Evolutionary conservation across 92 coral and sea anemone genomes (phyloP), one percentile per base, ranked within the genome.

Genomic region (Meandrina meandrites): DNA sequence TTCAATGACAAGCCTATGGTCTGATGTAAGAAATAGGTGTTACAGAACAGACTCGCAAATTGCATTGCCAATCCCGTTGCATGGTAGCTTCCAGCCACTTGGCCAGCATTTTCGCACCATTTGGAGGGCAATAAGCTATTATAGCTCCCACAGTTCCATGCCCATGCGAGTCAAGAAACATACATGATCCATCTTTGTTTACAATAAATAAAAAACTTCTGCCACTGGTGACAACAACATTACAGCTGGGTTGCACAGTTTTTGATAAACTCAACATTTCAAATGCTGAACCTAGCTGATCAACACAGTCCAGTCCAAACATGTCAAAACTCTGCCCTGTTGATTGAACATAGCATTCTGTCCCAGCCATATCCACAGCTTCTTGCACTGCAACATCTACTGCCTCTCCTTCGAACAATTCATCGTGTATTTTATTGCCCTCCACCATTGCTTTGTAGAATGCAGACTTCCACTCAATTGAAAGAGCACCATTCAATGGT

Each of bases 321-420:
- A 81, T 8, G 40, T 81, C 75, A 64, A 35, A 40, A 14, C 40
- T 22, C 24, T 64, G 75, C 37, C 75, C 73, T 36, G 81, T 22
- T 17, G 53, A 34, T 45, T 75, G 16, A 4, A 91, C 91, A 35
- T 60, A 13, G 84, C 91, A 87, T 62, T 82, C 81, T 40, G 81
- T 88, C 5, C 93, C 89, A 42, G 89, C 93, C 80, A 87, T 48
- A 24, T 84, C 86, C 17, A 91, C 85, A 21, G 91, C 93, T n/a
- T 91, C 93, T 60, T 79, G 89, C 35, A 91, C 86, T 37, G 88
- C 58, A 11, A 87, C 76, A 68, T 86, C 82, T 47, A 90, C 81
- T 42, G 82, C 91, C 40, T 82, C 93, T 45, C 79, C 86, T 28
- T 91, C 93, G 37, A 82, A 90, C 69, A 90, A 4, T n/a, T 81